phyloP scores from a whole-genome alignment of 2,113 vertebrate genomes.

The Bubo blakistoni region DNA sequence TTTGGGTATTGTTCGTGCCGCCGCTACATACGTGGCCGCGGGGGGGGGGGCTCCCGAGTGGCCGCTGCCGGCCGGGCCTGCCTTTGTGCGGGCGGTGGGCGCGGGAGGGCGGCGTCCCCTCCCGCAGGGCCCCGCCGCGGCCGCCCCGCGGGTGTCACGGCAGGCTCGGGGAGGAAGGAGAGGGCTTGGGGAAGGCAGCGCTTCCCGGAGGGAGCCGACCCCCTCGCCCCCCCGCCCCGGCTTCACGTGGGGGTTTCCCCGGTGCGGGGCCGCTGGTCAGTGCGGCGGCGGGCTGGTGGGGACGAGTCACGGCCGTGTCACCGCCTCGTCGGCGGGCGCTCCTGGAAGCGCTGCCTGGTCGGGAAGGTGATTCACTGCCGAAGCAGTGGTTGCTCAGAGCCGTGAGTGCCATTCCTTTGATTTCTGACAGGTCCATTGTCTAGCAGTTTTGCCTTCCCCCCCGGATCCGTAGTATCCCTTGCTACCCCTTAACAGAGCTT shows the following conservation, averaged over 20 bases:
- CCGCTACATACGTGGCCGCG: background rate
- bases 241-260: background rate
- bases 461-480: fast-evolving
- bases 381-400: background rate
- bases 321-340: background rate
- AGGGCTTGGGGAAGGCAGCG: background rate
- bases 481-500: background rate
- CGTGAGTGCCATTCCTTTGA: background rate
- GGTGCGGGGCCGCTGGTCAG: background rate
- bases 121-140: background rate
- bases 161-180: background rate
- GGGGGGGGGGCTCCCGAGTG: background rate
- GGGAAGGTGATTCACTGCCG: constrained; percentile 41
- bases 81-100: background rate
- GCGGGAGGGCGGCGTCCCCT: background rate
- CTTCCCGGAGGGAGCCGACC: too few relatives aligned
- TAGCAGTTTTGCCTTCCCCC: background rate
- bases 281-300: background rate
- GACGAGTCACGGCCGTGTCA: background rate
- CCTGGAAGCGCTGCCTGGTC: background rate
- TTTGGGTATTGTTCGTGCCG: background rate
- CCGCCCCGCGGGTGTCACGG: background rate
- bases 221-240: background rate
- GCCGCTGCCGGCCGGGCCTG: background rate
- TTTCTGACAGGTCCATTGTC: constrained; percentile 23